Percentiles rank a stretch among this genome's conserved stretches.
These are phyloP conservation scores for Arizona elegans DNA, from an alignment of 2,113 vertebrate genomes.

Conservation along the genomic window DNA sequence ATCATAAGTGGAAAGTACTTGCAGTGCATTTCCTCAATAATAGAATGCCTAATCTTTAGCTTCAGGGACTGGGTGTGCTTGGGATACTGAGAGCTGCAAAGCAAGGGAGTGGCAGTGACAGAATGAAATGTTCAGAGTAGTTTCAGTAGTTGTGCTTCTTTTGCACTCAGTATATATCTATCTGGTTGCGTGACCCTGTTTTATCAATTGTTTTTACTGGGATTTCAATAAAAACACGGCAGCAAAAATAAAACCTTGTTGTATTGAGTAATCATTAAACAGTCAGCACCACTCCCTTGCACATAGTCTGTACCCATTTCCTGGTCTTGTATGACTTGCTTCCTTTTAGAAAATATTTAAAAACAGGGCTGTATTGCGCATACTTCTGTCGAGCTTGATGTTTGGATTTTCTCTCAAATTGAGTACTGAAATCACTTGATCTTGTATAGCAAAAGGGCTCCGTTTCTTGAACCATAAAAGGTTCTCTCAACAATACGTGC, in stretches of 20 bases:
- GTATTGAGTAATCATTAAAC: not conserved
- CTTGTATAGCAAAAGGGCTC: not conserved
- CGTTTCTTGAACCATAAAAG: not conserved
- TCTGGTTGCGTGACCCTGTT: not conserved
- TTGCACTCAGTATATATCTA: not conserved
- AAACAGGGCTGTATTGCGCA: not conserved
- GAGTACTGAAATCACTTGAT: not conserved
- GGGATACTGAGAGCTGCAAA: conserved; percentile 37
- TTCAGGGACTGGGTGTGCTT: conserved; percentile 62
- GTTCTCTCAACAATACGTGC: not conserved
- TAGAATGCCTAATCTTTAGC: conserved; percentile 58
- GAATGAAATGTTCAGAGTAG: conserved; percentile 42
- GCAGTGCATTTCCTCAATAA: conserved; percentile 53
- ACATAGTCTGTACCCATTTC: not conserved
- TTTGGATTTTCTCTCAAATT: not conserved
- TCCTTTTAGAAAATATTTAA: not conserved
- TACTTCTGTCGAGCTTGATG: not conserved
- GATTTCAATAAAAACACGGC: not conserved
- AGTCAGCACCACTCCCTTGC: not conserved
- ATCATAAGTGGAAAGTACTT: conserved; percentile 46
- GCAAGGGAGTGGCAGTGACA: conserved; percentile 43
- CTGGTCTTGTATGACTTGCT: not conserved
- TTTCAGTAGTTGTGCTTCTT: conserved; percentile 51
- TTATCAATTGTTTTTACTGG: not conserved
- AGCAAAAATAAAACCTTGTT: not conserved